Evolutionary conservation across 2,888 invertebrate species (phyloP), one percentile per base, ranked within the genome.

Genomic region (Caradrina clavipalpis): DNA sequence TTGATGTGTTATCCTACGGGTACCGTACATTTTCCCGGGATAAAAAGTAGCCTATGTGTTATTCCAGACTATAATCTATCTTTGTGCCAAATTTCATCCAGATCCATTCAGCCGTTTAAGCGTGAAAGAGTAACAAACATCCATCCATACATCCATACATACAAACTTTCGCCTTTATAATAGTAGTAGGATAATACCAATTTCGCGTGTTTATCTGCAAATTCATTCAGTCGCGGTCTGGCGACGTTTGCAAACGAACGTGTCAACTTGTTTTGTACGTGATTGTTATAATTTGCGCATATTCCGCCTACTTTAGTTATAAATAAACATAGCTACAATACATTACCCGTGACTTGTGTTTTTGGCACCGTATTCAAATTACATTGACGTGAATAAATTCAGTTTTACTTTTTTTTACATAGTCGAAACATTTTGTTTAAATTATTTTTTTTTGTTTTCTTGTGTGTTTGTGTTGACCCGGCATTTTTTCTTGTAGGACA

Each of bases 321-420:
- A 77, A 83, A 81, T 83, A 83, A 79, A 81, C 76, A 69, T 61
- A 45, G 6, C 17, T 17, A 26, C 8, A 26, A 58, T 53, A 57
- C 63, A 45, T 51, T 53, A 47, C 22, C 50, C 42, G 78, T 86
- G 86, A 84, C 81, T 81, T 72, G 82, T 78, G 81, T 76, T 86
- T 83, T 83, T 82, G 83, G 82, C 81, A 77, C 64, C 39, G 62
- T 73, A 68, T 76, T 78, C 13, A 56, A 65, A 66, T 53, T 39
- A 51, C 19, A 21, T 60, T 4, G 49, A 59, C 42, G 47, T 57
- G 53, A 54, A 35, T 66, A 42, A 4, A 63, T 61, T 51, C 54
- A 39, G 50, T 53, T 69, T 69, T 42, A 61, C 26, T 69, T 73
- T 56, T 73, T 56, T 19, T 26, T 26, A 26, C 26, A 51, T 0